phyloP scores from a whole-genome alignment of 2,113 vertebrate species.

The Noctilio leporinus region DNA sequence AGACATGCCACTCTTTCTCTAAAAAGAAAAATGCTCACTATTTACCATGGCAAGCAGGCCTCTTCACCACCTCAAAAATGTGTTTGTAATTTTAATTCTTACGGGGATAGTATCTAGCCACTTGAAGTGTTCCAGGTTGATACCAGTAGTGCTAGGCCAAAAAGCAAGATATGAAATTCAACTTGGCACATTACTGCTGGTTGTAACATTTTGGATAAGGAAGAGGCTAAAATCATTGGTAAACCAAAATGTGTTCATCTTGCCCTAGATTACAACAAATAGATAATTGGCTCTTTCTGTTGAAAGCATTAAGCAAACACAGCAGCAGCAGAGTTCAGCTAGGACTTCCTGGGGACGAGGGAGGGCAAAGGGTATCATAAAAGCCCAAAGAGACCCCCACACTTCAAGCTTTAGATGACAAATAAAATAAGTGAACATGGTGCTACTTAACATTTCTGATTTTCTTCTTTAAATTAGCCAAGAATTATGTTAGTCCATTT shows the following conservation, averaged over 20 bases:
- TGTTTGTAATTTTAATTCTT: background rate
- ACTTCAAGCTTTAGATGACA: no score
- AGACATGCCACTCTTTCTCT: background rate
- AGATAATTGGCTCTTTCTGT: background rate
- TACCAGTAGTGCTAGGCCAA: background rate
- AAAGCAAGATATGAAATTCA: background rate
- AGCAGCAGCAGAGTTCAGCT: background rate
- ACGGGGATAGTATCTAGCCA: background rate
- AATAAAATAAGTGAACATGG: background rate
- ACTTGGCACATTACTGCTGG: background rate
- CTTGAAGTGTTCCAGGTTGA: background rate
- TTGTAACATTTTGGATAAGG: background rate
- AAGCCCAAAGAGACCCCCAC: background rate
- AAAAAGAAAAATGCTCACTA: background rate
- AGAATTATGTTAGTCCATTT: background rate
- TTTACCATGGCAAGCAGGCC: background rate
- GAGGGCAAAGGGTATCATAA: accelerated
- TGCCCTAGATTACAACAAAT: background rate
- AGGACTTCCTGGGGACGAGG: background rate
- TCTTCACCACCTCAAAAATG: background rate
- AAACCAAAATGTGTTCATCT: background rate
- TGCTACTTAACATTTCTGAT: background rate
- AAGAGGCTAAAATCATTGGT: background rate
- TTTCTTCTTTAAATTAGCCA: background rate
- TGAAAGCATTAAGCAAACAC: background rate